phyloP scores from a whole-genome alignment of 2,888 invertebrate species.

The Pristionchus exspectatus region DNA sequence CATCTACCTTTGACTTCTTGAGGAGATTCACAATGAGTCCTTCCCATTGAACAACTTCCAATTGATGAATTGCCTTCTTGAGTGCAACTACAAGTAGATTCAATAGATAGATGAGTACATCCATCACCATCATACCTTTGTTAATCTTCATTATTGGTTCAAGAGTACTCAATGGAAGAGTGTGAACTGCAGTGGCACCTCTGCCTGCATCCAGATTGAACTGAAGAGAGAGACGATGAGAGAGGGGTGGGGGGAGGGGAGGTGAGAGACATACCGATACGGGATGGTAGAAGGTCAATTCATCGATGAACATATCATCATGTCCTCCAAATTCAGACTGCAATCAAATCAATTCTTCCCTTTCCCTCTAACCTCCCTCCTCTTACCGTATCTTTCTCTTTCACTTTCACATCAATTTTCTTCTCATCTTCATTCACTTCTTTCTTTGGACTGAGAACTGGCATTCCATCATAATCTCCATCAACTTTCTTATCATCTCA shows the following conservation, averaged over 20 bases:
- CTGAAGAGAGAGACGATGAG: constrained; percentile 18
- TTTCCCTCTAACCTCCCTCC: neutral
- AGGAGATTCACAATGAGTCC: constrained; percentile 59
- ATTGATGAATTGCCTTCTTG: neutral
- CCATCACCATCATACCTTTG: neutral
- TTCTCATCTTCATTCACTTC: neutral
- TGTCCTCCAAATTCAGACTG: constrained; percentile 19
- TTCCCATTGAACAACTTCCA: constrained; percentile 59
- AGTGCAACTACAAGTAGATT: constrained; percentile 21
- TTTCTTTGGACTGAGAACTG: constrained; percentile 2
- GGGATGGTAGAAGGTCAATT: constrained; percentile 53
- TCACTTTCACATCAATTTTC: neutral
- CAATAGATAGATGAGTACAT: neutral
- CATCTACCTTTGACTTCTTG: constrained; percentile 60
- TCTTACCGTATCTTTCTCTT: neutral
- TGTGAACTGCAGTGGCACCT: neutral
- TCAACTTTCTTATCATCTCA: neutral
- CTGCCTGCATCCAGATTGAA: constrained; percentile 13
- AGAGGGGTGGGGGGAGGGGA: neutral
- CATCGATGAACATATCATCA: constrained; percentile 54
- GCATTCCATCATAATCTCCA: neutral
- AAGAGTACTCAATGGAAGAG: neutral
- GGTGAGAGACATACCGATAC: neutral
- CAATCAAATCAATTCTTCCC: neutral
- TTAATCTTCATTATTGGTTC: neutral